phyloP scores from a whole-genome alignment of 2,888 invertebrate species.

The Leptinotarsa rubiginosa region DNA sequence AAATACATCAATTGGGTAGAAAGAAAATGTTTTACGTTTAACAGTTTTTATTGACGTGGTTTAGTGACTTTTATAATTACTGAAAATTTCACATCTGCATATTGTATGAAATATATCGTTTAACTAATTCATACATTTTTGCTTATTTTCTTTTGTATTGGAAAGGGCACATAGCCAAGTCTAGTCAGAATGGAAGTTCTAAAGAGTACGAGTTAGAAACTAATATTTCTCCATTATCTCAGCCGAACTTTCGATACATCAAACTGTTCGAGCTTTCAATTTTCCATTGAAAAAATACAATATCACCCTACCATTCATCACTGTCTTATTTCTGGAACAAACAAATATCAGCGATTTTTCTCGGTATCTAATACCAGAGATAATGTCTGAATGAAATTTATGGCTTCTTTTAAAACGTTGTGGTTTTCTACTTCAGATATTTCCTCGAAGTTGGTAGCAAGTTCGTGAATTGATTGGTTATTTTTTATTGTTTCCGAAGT shows the following conservation, averaged over 20 bases:
- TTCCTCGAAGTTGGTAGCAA: background rate
- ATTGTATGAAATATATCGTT: too few relatives aligned
- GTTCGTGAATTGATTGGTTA: background rate
- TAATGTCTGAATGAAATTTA: conserved; percentile 43
- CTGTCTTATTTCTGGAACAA: conserved; percentile 32
- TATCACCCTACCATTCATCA: conserved; percentile 12
- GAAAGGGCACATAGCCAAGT: too few relatives aligned
- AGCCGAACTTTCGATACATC: background rate
- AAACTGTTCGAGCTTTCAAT: background rate
- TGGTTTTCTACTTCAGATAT: conserved; percentile 39
- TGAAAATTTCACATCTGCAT: too few relatives aligned
- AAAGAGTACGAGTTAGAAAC: too few relatives aligned
- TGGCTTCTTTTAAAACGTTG: conserved; percentile 43
- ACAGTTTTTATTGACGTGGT: too few relatives aligned
- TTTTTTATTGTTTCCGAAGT: background rate
- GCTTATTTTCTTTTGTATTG: too few relatives aligned
- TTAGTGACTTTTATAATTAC: too few relatives aligned
- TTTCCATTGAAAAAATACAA: background rate
- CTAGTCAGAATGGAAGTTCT: too few relatives aligned
- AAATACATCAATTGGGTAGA: too few relatives aligned
- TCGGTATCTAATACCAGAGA: conserved; percentile 42
- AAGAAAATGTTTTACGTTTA: too few relatives aligned
- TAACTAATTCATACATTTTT: too few relatives aligned
- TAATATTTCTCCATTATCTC: too few relatives aligned
- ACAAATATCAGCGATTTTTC: conserved; percentile 47